Percentiles rank a stretch among this genome's conserved stretches.
phyloP scores from a whole-genome alignment of 2,797 vertebrate genomes.

The Sparus aurata region DNA sequence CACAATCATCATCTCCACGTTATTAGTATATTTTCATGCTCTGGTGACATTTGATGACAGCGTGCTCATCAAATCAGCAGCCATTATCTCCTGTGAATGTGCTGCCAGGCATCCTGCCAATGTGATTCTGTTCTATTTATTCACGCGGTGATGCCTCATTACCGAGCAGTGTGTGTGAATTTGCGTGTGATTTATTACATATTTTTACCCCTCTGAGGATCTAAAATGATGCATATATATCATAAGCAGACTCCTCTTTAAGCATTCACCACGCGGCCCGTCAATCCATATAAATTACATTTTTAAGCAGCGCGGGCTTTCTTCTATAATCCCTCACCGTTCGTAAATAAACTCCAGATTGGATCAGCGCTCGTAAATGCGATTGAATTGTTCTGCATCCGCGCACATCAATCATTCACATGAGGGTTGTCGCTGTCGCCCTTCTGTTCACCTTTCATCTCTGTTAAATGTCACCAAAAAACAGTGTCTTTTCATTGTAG shows the following conservation, averaged over 20 bases:
- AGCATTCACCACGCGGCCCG: background rate
- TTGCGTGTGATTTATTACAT: slow-evolving; percentile 10
- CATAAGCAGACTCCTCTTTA: slow-evolving; percentile 13
- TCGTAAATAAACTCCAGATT: slow-evolving; percentile 18
- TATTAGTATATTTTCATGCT: slow-evolving; percentile 38
- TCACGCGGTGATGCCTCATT: slow-evolving; percentile 25
- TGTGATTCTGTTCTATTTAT: slow-evolving; percentile 35
- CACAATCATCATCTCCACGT: slow-evolving; percentile 42
- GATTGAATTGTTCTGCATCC: slow-evolving; percentile 29
- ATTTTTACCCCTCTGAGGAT: slow-evolving; percentile 33
- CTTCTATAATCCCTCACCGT: background rate
- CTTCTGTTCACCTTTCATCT: background rate
- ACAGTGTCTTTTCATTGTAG: background rate
- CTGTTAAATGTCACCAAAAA: background rate
- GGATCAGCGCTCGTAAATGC: slow-evolving; percentile 18
- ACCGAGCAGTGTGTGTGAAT: background rate
- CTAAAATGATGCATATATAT: background rate
- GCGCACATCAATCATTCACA: slow-evolving; percentile 22
- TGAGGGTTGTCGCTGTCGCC: background rate
- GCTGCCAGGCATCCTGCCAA: slow-evolving; percentile 28
- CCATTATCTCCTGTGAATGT: slow-evolving; percentile 43
- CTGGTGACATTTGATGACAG: slow-evolving; percentile 35
- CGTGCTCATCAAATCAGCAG: slow-evolving; percentile 29
- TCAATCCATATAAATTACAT: slow-evolving; percentile 9
- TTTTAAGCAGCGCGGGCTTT: background rate